phyloP scores from a whole-genome alignment of 2,888 invertebrate genomes.

The Drosophila siamana region DNA sequence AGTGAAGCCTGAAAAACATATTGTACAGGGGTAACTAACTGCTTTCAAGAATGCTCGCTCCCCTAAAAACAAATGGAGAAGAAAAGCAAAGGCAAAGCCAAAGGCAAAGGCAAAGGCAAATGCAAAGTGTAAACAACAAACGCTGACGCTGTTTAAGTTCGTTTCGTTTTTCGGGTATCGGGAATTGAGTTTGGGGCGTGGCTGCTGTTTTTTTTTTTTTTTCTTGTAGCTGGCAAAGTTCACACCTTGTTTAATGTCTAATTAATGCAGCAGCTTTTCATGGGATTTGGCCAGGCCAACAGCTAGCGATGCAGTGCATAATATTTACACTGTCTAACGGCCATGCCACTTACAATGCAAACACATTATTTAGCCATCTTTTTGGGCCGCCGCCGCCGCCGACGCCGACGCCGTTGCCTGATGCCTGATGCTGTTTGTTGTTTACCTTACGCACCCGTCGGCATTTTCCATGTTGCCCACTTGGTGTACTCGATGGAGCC shows the following conservation, averaged over 20 bases:
- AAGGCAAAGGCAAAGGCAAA: conserved; percentile 15
- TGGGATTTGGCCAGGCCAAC: conserved; percentile 34
- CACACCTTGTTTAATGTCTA: conserved; percentile 78
- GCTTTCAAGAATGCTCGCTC: no score
- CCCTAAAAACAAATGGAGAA: neutral
- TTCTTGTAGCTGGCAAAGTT: conserved; percentile 57
- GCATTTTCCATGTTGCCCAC: conserved; percentile 58
- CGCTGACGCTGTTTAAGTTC: neutral
- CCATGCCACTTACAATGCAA: conserved; percentile 74
- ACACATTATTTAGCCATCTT: conserved; percentile 83
- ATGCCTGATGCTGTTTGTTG: conserved; percentile 66
- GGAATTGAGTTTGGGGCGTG: conserved; percentile 57
- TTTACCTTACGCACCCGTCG: conserved; percentile 84
- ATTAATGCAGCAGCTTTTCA: conserved; percentile 74
- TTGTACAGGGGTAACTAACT: no score
- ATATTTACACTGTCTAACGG: conserved; percentile 76
- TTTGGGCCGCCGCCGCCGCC: conserved; percentile 65
- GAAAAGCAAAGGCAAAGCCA: conserved; percentile 18
- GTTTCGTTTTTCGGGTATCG: no score
- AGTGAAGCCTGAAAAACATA: conserved; percentile 39
- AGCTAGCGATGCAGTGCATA: conserved; percentile 17
- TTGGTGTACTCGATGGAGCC: no score
- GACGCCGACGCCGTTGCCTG: conserved; percentile 26
- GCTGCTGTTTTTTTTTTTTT: conserved; percentile 12
- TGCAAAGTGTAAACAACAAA: conserved; percentile 59